Conservation (phyloP, 2,113 vertebrate species). For the Pseudopodoces humilis region DNA sequence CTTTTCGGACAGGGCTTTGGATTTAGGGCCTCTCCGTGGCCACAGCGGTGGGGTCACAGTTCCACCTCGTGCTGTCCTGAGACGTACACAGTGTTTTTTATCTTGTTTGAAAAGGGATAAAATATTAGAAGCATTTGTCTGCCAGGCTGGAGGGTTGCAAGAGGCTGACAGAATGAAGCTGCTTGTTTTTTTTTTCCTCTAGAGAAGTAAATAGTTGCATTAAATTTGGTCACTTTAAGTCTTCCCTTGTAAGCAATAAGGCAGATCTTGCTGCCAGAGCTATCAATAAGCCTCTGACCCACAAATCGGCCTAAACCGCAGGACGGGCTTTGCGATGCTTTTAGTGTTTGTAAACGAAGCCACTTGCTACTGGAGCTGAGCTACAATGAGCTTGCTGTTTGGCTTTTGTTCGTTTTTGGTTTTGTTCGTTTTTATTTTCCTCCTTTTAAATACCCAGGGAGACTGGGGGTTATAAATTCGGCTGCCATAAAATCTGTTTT, state of each 20-base stretch:
- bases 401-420: not conserved
- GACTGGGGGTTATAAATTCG: not conserved
- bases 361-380: not conserved
- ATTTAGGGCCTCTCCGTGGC: not conserved
- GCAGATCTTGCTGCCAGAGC: not conserved
- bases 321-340: not conserved
- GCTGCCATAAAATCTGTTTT: not conserved
- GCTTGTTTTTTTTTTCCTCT: not conserved
- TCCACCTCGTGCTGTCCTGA: accelerated
- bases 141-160: accelerated
- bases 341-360: not conserved
- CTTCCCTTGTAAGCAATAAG: not conserved
- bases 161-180: not conserved
- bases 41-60: not conserved
- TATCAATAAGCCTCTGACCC: constrained; percentile 1
- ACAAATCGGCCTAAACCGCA: not conserved
- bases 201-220: not conserved
- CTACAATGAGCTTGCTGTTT: not conserved
- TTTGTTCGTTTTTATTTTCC: too few relatives aligned
- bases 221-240: not conserved
- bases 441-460: not conserved
- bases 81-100: accelerated
- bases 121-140: not conserved
- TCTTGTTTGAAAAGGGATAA: not conserved
- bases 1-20: not conserved